Percentiles rank a stretch among this genome's conserved stretches.
These are phyloP conservation scores for Tachina grossa DNA, from an alignment of 2,888 invertebrate genomes.

Conservation along the genomic window DNA sequence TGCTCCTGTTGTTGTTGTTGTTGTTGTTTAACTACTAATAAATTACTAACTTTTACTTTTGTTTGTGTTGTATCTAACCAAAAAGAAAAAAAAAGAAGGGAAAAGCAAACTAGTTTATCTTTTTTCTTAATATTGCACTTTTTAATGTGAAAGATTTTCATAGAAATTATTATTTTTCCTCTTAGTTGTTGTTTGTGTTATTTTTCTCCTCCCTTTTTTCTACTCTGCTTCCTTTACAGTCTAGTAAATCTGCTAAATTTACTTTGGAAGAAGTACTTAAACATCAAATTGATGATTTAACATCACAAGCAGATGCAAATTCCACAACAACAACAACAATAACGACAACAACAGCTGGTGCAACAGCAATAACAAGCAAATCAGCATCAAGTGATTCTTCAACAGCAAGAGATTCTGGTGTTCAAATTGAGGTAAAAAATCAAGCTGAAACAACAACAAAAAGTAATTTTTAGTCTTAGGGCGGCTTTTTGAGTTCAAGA, in stretches of 20 bases:
- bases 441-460: background rate
- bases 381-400: conserved; percentile 47
- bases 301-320: conserved; percentile 60
- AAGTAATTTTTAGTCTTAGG: background rate
- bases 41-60: conserved; percentile 34
- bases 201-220: background rate
- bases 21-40: conserved; percentile 45
- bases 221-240: conserved; percentile 28
- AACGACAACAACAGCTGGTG: conserved; percentile 1
- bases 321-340: conserved; percentile 32
- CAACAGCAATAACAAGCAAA: conserved; percentile 33
- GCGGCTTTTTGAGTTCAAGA: too few species aligned
- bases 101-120: background rate
- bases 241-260: conserved; percentile 47
- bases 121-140: background rate
- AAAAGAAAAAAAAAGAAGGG: background rate
- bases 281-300: conserved; percentile 61
- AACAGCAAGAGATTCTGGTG: conserved; percentile 73
- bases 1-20: conserved; percentile 9
- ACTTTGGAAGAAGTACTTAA: conserved; percentile 59
- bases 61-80: conserved; percentile 4
- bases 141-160: background rate
- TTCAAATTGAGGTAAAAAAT: conserved; percentile 72
- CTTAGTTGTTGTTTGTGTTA: background rate
- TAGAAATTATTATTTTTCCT: conserved; percentile 1